Base-by-base conservation (phyloP, 1,140 invertebrate genomes). In the Trichoplusia ni region DNA sequence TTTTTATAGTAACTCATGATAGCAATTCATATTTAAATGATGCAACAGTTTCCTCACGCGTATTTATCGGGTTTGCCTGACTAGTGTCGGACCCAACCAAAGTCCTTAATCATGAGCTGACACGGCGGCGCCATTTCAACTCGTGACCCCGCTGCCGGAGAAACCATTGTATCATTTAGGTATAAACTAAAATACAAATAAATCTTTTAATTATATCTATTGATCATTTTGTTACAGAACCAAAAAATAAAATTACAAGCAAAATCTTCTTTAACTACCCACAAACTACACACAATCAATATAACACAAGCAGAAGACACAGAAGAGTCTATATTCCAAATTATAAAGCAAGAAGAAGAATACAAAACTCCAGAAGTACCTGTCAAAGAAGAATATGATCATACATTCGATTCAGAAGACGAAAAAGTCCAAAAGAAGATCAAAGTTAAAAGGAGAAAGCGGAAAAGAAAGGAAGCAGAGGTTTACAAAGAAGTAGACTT, bases 401-500 rank as follows among this genome's bases (percentile, higher is more conserved):
- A 23, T 46, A 35, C 11, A 4, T 0, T 19, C 1, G 54, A 59
- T 14, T 60, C 56, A 13, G 56, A 60, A 1, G 19, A 60, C 40
- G 62, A 69, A 13, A 47, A 33, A 27, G 6, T 58, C 8, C 60
- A 54, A 29, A 54, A 33, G 21, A 53, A 60, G 9, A 49, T 2
- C 16, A 27, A 65, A 46, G 40, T 27, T 29, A 58, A 58, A 60
- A 69, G 56, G 46, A 46, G 42, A 54, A 60, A 46, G 31, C 23
- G 13, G 53, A 69, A 38, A 25, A 35, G 7, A 38, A 53, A 58
- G 38, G 56, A 58, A 16, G 18, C 33, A 14, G 37, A 67, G 6
- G 49, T 73, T 1, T 89, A 70, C 62, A 77, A 44, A 65, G 77
- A 84, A 61, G 64, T 87, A 25, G 70, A 75, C 31, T 69, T 89